Evolutionary conservation across 2,888 invertebrate genomes (phyloP).

Genomic region (Suillia variegata): DNA sequence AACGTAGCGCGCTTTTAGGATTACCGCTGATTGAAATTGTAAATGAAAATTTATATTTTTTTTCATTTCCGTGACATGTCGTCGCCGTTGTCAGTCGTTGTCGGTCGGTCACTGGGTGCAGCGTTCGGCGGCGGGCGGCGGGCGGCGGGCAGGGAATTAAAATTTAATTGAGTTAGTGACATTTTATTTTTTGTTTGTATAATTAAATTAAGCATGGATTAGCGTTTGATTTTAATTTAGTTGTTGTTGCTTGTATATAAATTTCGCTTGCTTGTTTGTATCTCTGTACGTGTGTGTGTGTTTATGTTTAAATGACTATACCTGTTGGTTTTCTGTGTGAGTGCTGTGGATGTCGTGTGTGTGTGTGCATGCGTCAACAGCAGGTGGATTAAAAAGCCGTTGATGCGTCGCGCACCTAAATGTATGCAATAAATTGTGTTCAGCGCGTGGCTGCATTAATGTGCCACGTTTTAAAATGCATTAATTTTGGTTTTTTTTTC

Average conservation of each 20-base stretch:
- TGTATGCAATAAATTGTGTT: slow-evolving; percentile 14
- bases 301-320: not conserved
- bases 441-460: slow-evolving; percentile 26
- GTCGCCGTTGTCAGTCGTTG: slow-evolving; percentile 5
- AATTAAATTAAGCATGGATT: slow-evolving; percentile 59
- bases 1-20: slow-evolving; percentile 50
- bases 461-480: not conserved
- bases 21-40: slow-evolving; percentile 60
- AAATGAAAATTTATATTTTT: slow-evolving; percentile 61
- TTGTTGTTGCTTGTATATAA: slow-evolving; percentile 16
- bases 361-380: too few relatives aligned
- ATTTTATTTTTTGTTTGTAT: slow-evolving; percentile 60
- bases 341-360: too few relatives aligned
- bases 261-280: not conserved
- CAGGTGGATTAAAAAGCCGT: not conserved
- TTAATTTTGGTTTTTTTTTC: too few relatives aligned
- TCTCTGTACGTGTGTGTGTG: not conserved
- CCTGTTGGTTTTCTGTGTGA: not conserved
- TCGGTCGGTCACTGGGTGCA: too few relatives aligned
- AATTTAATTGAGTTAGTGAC: slow-evolving; percentile 60
- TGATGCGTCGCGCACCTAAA: slow-evolving; percentile 10
- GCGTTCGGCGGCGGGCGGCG: too few relatives aligned
- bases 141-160: too few relatives aligned
- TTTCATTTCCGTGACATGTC: not conserved
- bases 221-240: slow-evolving; percentile 59